Evolutionary conservation across 2,888 invertebrate species (phyloP).

Genomic region (Atethmia centrago): DNA sequence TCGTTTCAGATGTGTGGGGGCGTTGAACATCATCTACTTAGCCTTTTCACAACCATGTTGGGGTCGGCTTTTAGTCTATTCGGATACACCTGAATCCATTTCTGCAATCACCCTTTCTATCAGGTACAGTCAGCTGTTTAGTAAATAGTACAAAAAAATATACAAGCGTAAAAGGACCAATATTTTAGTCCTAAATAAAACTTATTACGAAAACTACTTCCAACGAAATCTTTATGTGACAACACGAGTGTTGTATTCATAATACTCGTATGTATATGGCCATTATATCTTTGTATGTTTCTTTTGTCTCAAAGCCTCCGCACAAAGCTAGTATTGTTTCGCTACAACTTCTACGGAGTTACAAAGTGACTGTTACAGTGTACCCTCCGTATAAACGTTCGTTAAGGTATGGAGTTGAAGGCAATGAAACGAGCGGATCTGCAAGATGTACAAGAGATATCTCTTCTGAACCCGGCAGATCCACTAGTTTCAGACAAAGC

Average conservation of each 20-base stretch:
- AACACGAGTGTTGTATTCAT: conserved; percentile 15
- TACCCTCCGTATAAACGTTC: conserved; percentile 14
- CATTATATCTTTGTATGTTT: conserved; percentile 30
- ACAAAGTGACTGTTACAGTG: conserved; percentile 34
- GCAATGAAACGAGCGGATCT: conserved; percentile 9
- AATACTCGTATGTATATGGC: conserved; percentile 11
- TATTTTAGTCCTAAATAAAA: conserved; percentile 21
- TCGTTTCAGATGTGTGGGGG: no score
- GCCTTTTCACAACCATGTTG: no score
- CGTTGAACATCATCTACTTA: no score
- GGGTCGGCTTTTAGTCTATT: no score
- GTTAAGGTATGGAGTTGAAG: conserved; percentile 28
- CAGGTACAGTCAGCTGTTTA: background rate
- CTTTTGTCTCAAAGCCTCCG: conserved; percentile 46
- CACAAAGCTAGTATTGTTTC: conserved; percentile 52
- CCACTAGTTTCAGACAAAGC: background rate
- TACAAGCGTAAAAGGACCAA: conserved; percentile 28
- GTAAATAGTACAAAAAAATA: background rate
- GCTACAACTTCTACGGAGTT: conserved; percentile 36
- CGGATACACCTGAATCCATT: background rate
- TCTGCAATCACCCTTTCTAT: no score
- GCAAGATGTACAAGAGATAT: background rate
- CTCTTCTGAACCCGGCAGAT: background rate
- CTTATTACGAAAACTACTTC: conserved; percentile 37
- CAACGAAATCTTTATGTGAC: conserved; percentile 22